Percentiles rank a stretch among this genome's conserved stretches.
phyloP scores from a whole-genome alignment of 2,888 invertebrate species.

The Celastrina argiolus region DNA sequence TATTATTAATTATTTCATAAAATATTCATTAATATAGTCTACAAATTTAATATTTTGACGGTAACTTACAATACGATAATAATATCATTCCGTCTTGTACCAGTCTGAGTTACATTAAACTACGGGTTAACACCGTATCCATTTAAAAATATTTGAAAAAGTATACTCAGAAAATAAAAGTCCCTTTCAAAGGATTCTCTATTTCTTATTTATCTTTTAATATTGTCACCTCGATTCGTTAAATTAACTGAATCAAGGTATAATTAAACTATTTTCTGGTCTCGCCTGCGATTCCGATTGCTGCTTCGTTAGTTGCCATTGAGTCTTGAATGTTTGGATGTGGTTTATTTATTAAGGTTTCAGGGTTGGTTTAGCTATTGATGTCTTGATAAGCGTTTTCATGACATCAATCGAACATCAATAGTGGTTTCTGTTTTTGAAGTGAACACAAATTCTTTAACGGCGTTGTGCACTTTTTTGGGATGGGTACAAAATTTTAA shows the following conservation, averaged over 20 bases:
- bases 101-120: too few species aligned
- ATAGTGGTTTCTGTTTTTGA: too few species aligned
- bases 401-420: background rate
- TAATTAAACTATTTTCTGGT: slow-evolving; percentile 13
- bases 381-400: background rate
- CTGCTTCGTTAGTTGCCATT: slow-evolving; percentile 2
- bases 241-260: slow-evolving; percentile 11
- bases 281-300: slow-evolving; percentile 4
- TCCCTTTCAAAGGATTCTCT: background rate
- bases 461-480: too few species aligned
- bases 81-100: too few species aligned
- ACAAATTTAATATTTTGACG: too few species aligned
- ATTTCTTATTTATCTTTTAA: background rate
- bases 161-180: background rate
- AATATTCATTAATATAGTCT: too few species aligned
- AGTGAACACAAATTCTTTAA: too few species aligned
- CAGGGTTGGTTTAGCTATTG: background rate
- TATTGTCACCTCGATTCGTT: background rate
- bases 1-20: too few species aligned
- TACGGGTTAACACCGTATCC: too few species aligned
- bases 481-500: too few species aligned
- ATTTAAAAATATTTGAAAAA: background rate
- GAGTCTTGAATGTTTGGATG: background rate
- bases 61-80: too few species aligned
- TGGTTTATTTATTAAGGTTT: background rate